Evolutionary conservation across 2,113 vertebrate species (phyloP), one percentile per base, ranked within the genome.

Genomic region (Accipiter cooperii): DNA sequence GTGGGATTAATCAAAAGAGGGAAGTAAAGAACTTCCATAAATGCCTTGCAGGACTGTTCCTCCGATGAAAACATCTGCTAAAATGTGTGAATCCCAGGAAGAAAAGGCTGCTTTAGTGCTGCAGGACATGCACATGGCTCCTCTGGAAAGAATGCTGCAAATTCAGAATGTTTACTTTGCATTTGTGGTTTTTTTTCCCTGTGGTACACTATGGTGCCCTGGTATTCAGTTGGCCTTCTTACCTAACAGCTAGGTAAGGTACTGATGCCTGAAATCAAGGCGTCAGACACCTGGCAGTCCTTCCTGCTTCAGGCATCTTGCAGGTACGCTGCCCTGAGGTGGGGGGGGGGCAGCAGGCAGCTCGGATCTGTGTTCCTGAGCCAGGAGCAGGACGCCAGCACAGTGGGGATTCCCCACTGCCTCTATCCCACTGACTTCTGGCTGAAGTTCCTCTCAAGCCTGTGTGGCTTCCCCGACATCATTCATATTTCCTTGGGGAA

Each of bases 121-220:
- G 90, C 38, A 49, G 4, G 58, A 68, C 19, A 8, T 4, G 4
- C 38, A 38, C 0, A 0, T 22, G 40, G 68, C 49, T 87, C 25
- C 63, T 52, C n/a, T 40, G 44, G 77, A 75, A 70, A 87, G 49
- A 92, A 85, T 21, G 26, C 49, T 90, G 58, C 12, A 33, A 78
- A 74, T 81, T 84, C 46, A 70, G 49, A 47, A 74, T 14, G 31
- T 29, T 55, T 65, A 24, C 64, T 81, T 87, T 38, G 15, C 42
- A 20, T 8, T 49, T 54, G 21, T 13, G 12, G 2, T 44, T 63
- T 34, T 42, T 11, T 20, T 20, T 0, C 1, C 2, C 11, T 13
- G 12, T 34, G 21, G 17, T 51, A 46, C 36, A 2, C 73, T 51
- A 46, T 2, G 17, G 54, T 29, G 40, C 31, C 36, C 40, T 54